Evolutionary conservation across 2,888 invertebrate species (phyloP).

Genomic region (Parapristionchus giblindavisi): DNA sequence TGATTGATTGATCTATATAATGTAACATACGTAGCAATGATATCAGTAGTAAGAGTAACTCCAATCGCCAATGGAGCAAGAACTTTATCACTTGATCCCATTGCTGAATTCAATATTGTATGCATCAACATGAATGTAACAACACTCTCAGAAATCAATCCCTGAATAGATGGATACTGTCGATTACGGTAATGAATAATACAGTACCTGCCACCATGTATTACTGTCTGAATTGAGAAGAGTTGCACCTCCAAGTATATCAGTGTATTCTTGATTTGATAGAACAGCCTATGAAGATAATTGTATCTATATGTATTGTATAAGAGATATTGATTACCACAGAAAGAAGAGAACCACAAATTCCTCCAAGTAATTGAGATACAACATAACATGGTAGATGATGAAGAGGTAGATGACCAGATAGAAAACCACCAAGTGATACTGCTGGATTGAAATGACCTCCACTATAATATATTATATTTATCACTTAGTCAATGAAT

Average conservation of each 20-base stretch:
- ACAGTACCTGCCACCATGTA: slow-evolving; percentile 46
- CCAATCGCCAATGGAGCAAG: slow-evolving; percentile 71
- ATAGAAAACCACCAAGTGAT: slow-evolving; percentile 68
- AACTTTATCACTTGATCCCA: slow-evolving; percentile 59
- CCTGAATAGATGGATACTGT: slow-evolving; percentile 37
- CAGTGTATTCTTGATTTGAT: slow-evolving; percentile 40
- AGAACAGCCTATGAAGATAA: slow-evolving; percentile 45
- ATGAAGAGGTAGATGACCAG: slow-evolving; percentile 63
- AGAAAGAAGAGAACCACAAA: slow-evolving; percentile 63
- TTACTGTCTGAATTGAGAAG: slow-evolving; percentile 40
- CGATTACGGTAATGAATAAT: background rate
- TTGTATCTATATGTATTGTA: slow-evolving; percentile 3
- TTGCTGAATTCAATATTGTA: slow-evolving; percentile 66
- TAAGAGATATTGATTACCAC: background rate
- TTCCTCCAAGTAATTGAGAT: slow-evolving; percentile 69
- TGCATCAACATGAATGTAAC: slow-evolving; percentile 62
- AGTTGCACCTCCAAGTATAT: slow-evolving; percentile 50
- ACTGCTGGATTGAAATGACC: slow-evolving; percentile 72
- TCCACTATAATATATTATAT: slow-evolving; percentile 65
- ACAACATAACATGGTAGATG: slow-evolving; percentile 68
- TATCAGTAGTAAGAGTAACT: slow-evolving; percentile 70
- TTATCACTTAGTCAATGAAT: background rate
- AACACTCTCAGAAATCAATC: slow-evolving; percentile 41
- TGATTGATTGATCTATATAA: background rate
- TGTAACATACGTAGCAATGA: slow-evolving; percentile 67